Conservation (phyloP, 2,797 vertebrate genomes). For the Hydrophis major region DNA sequence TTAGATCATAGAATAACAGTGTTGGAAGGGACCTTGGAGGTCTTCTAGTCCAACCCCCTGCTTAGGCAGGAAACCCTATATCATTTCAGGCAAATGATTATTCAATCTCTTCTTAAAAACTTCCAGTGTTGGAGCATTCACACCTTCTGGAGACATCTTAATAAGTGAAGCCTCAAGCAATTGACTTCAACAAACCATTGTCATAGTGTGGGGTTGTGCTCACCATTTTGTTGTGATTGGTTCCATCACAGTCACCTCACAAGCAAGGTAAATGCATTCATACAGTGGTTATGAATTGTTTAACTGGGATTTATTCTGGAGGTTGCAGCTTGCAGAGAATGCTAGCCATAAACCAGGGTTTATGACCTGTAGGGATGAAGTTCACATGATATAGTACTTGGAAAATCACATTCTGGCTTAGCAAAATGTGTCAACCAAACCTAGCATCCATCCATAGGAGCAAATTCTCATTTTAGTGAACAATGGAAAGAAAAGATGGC, state of each 20-base stretch:
- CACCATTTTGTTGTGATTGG: neutral
- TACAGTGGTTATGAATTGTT: neutral
- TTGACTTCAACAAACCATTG: neutral
- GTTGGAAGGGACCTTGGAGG: no score
- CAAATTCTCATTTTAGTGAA: neutral
- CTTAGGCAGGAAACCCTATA: no score
- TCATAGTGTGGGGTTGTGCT: neutral
- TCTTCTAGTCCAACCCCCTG: no score
- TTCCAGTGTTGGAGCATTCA: no score
- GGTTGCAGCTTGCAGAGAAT: neutral
- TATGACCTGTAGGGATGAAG: neutral
- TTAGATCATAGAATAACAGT: no score
- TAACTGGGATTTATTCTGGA: neutral
- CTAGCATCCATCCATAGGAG: neutral
- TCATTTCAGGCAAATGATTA: no score
- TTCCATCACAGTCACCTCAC: neutral
- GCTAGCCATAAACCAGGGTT: neutral
- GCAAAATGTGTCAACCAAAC: neutral
- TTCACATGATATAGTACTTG: neutral
- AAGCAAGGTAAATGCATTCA: neutral
- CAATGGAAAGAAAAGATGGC: neutral
- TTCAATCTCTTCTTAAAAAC: no score
- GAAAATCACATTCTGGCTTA: neutral
- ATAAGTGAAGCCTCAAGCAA: neutral
- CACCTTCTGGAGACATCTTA: neutral